These are phyloP conservation scores for Augochlorella aurata DNA, from an alignment of 2,888 invertebrate genomes.

Conservation along the genomic window DNA sequence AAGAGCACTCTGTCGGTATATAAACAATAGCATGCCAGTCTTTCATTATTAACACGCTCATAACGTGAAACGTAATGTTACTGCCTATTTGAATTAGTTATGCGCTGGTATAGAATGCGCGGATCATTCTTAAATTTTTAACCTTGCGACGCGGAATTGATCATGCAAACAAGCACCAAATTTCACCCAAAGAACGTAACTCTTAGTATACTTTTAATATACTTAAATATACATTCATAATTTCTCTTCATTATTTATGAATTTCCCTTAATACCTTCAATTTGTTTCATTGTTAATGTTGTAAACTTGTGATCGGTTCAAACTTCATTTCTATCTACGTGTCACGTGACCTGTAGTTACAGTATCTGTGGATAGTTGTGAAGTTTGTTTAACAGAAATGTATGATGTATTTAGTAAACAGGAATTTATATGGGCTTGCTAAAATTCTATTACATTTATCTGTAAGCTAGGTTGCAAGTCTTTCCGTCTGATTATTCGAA, in stretches of 20 bases:
- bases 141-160: neutral
- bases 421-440: too few species aligned
- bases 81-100: constrained; percentile 11
- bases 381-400: too few species aligned
- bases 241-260: neutral
- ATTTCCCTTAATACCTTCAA: neutral
- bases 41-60: neutral
- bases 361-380: too few species aligned
- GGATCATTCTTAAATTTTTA: constrained; percentile 7
- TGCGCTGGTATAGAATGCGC: neutral
- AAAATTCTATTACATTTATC: neutral
- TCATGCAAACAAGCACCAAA: neutral
- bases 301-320: neutral
- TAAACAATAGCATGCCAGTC: neutral
- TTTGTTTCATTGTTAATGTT: neutral
- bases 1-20: neutral
- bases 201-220: neutral
- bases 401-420: too few species aligned
- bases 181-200: neutral
- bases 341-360: neutral
- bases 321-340: neutral
- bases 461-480: neutral
- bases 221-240: neutral
- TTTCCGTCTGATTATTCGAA: neutral
- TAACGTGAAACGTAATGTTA: constrained; percentile 1